Percentiles rank a stretch among this genome's conserved stretches.
phyloP scores from a whole-genome alignment of 2,888 invertebrate species.

The Eupithecia vulgata region DNA sequence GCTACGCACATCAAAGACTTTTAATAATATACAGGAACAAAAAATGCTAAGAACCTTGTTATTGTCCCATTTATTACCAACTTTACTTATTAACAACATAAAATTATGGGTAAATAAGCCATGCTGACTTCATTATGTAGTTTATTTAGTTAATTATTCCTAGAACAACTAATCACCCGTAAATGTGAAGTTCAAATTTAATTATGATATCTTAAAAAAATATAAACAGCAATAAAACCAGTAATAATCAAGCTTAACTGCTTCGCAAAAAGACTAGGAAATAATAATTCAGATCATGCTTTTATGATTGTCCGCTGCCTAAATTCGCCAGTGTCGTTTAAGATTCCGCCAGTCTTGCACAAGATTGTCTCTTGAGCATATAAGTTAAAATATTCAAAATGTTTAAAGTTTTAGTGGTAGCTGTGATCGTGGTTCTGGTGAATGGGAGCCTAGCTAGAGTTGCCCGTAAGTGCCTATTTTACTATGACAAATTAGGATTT shows the following conservation, averaged over 20 bases:
- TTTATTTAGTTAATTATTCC: not conserved
- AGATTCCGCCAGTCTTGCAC: slow-evolving; percentile 45
- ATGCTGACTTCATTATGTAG: not conserved
- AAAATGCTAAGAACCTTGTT: not conserved
- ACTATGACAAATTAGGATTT: not conserved
- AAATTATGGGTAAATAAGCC: not conserved
- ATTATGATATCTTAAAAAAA: not conserved
- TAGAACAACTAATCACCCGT: not conserved
- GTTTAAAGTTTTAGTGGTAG: slow-evolving; percentile 42
- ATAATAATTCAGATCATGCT: slow-evolving; percentile 25
- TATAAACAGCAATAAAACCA: not conserved
- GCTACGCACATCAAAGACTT: not conserved
- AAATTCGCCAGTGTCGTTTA: slow-evolving; percentile 48
- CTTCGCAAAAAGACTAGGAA: slow-evolving; percentile 12
- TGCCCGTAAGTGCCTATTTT: slow-evolving; percentile 52
- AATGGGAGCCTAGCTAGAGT: slow-evolving; percentile 45
- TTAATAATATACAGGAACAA: not conserved
- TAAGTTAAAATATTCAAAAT: slow-evolving; percentile 35
- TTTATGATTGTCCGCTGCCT: slow-evolving; percentile 22
- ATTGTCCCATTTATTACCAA: not conserved
- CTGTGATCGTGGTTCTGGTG: slow-evolving; percentile 37
- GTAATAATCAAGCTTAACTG: not conserved
- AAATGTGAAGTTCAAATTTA: not conserved
- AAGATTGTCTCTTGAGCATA: slow-evolving; percentile 16
- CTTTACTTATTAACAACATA: not conserved